Base-by-base conservation (phyloP, 2,797 vertebrate genomes). In the Mastacembelus armatus region DNA sequence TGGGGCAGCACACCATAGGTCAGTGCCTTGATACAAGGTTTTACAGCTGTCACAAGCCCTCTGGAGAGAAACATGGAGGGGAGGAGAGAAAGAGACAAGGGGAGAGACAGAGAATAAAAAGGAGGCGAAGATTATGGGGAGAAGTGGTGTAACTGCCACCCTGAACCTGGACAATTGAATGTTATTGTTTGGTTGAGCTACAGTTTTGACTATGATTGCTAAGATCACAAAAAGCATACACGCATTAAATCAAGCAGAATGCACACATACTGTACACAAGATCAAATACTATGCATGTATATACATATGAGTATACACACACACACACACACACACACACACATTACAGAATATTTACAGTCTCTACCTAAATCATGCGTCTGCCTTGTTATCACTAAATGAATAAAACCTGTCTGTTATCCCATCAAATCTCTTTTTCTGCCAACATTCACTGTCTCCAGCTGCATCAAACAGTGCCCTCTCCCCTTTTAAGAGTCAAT, bases 1-100 rank as follows among this genome's bases (percentile, higher is more conserved):
- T 12, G 40, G 73, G 83, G 79, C 72, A 61, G 56, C 68, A 60
- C 76, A 65, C 60, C 66, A 59, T 85, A 88, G 91, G 92, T 92
- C 92, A 90, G 67, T 68, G 83, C 87, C 81, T 90, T 74, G 85
- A 89, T 89, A 91, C 85, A 80, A 90, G 91, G 80, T 88, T 92
- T 92, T 92, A 91, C 89, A 92, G 88, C 90, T 91, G 91, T 92
- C 91, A 89, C 67, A 38, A 60, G 73, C 69, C 74, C 86, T 84
- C 77, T 63, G 56, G 83, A 83, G 82, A 80, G 74, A 71, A 78
- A 45, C 47, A 43, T 21, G 1, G 66, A 11, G 18, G 33, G 43
- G 71, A 35, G 56, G 58, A 52, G 62, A 69, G 11, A 67, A 56
- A 36, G 63, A 61, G 48, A 67, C 16, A 54, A 77, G 62, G 24